Evolutionary conservation across 2,797 vertebrate genomes (phyloP).

Genomic region (Hydrophis major): DNA sequence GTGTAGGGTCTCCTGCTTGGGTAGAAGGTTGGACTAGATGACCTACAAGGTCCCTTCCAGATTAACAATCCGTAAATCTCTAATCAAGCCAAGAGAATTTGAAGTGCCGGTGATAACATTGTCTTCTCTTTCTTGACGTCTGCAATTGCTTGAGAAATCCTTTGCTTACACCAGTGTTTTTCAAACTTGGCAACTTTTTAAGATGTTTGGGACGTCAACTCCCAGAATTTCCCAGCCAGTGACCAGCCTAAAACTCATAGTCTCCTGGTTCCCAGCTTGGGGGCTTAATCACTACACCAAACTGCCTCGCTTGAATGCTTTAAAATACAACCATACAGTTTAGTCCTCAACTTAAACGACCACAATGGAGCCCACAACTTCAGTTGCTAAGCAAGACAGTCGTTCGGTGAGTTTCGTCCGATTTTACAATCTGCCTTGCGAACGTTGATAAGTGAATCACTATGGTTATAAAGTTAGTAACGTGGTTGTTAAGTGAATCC

Average conservation of each 20-base stretch:
- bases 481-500: background rate
- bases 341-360: too few relatives aligned
- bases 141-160: background rate
- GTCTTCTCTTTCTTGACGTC: background rate
- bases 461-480: background rate
- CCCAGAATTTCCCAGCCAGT: background rate
- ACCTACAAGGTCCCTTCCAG: too few relatives aligned
- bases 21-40: too few relatives aligned
- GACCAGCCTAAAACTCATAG: background rate
- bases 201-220: background rate
- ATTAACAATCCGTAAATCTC: too few relatives aligned
- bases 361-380: background rate
- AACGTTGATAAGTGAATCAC: background rate
- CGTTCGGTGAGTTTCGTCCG: rapidly evolving
- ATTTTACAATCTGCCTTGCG: background rate
- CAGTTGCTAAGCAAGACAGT: background rate
- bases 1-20: too few relatives aligned
- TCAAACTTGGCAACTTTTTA: background rate
- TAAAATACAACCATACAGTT: background rate
- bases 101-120: background rate
- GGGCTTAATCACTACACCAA: background rate
- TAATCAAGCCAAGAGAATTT: background rate
- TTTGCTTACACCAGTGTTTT: background rate
- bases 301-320: background rate
- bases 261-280: background rate